These are phyloP conservation scores for Panthera leo DNA, from an alignment of 2,113 vertebrate species.

Conservation along the genomic window DNA sequence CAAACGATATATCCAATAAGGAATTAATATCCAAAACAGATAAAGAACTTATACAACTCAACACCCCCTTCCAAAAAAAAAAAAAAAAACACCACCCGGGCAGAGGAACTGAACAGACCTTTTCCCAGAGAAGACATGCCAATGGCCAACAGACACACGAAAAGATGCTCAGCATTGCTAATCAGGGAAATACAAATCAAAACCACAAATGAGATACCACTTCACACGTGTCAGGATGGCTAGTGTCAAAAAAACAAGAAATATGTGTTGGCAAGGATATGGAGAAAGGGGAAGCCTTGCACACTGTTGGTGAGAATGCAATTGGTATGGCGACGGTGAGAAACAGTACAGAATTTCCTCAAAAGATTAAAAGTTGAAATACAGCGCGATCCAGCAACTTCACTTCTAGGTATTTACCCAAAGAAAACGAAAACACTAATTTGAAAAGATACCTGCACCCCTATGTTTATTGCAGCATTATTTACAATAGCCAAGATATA, in stretches of 20 bases:
- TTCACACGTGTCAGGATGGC: background rate
- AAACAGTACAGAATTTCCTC: background rate
- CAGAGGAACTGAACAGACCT: background rate
- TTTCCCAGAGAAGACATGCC: background rate
- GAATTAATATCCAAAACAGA: background rate
- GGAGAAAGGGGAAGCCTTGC: background rate
- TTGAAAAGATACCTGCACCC: background rate
- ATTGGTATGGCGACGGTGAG: background rate
- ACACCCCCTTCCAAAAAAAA: background rate
- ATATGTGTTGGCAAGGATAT: background rate
- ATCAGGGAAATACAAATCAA: background rate
- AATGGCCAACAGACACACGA: background rate
- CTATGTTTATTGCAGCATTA: background rate
- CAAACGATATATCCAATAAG: background rate
- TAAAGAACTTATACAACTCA: background rate
- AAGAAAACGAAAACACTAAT: background rate
- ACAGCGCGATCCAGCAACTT: background rate
- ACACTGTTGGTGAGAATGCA: background rate
- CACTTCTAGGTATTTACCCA: background rate
- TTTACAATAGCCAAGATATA: background rate
- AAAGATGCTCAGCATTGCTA: background rate
- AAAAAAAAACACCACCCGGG: background rate
- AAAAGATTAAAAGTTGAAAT: background rate
- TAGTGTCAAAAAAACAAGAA: background rate
- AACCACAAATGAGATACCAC: background rate